Conservation (phyloP, 2,113 vertebrate genomes). For the Opisthocomus hoazin region DNA sequence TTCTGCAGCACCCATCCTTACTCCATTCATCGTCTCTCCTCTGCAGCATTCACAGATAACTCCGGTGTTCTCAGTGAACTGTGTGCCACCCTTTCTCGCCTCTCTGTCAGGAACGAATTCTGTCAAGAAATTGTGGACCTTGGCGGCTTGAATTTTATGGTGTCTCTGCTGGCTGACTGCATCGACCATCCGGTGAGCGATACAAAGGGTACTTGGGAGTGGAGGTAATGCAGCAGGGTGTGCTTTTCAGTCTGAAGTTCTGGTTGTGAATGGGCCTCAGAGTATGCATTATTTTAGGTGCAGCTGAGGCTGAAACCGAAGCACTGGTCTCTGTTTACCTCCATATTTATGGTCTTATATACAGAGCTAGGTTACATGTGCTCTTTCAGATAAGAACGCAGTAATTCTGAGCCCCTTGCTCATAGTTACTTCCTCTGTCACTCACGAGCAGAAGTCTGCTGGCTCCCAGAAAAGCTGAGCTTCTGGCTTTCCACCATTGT, state of each 20-base stretch:
- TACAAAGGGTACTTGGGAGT: accelerated
- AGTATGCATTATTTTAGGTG: not conserved
- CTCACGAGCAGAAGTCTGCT: not conserved
- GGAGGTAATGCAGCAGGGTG: accelerated
- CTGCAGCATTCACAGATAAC: constrained; percentile 77
- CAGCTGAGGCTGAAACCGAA: not conserved
- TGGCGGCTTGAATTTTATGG: constrained; percentile 85
- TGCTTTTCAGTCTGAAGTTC: not conserved
- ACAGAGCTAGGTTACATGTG: not conserved
- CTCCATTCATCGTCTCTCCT: not conserved
- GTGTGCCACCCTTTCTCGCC: constrained; percentile 84
- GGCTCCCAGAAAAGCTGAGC: not conserved
- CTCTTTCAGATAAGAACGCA: not conserved
- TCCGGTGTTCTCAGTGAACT: constrained; percentile 82
- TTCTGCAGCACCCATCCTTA: not conserved
- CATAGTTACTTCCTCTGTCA: not conserved
- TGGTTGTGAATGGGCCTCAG: not conserved
- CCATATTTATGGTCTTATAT: accelerated
- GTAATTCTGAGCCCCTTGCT: not conserved
- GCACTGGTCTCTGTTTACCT: not conserved
- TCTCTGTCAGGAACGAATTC: constrained; percentile 93
- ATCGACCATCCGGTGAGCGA: constrained; percentile 73
- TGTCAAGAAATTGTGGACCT: constrained; percentile 94
- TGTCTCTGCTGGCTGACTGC: constrained; percentile 81
- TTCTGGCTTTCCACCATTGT: not conserved